Evolutionary conservation across 2,888 invertebrate species (phyloP).

Genomic region (Nemurella pictetii): DNA sequence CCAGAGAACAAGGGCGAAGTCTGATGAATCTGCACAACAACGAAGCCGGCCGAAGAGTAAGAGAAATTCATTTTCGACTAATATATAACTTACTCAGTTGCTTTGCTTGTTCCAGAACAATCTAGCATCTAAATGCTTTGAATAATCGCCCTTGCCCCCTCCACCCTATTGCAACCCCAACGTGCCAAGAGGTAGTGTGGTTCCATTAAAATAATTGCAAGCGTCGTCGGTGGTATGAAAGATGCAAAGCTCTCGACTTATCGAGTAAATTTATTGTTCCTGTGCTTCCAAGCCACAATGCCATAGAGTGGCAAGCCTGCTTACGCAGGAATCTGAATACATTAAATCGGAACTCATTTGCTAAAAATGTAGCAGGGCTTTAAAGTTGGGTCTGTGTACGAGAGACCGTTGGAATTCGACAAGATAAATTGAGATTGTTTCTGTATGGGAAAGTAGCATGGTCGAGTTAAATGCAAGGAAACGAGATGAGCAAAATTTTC

Average conservation of each 20-base stretch:
- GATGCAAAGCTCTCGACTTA: background rate
- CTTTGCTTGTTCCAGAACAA: background rate
- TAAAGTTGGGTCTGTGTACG: background rate
- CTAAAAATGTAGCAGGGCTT: background rate
- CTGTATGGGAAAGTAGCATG: background rate
- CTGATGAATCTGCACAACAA: constrained; percentile 98
- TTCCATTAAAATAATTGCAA: background rate
- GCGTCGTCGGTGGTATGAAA: background rate
- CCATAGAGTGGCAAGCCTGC: background rate
- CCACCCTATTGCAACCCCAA: background rate
- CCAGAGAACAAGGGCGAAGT: constrained; percentile 80
- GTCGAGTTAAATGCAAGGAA: background rate
- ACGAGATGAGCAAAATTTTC: background rate
- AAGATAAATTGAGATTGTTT: background rate
- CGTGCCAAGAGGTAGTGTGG: background rate
- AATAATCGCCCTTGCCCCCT: background rate
- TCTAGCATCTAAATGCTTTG: background rate
- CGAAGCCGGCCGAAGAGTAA: constrained; percentile 94
- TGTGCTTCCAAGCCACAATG: background rate
- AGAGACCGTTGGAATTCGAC: background rate
- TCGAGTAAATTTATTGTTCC: background rate
- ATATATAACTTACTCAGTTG: background rate
- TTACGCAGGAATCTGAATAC: background rate
- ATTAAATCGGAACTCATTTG: background rate
- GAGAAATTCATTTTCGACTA: constrained; percentile 45